These are phyloP conservation scores for Saimiri boliviensis DNA, from an alignment of 2,113 vertebrate species.

Conservation along the genomic window DNA sequence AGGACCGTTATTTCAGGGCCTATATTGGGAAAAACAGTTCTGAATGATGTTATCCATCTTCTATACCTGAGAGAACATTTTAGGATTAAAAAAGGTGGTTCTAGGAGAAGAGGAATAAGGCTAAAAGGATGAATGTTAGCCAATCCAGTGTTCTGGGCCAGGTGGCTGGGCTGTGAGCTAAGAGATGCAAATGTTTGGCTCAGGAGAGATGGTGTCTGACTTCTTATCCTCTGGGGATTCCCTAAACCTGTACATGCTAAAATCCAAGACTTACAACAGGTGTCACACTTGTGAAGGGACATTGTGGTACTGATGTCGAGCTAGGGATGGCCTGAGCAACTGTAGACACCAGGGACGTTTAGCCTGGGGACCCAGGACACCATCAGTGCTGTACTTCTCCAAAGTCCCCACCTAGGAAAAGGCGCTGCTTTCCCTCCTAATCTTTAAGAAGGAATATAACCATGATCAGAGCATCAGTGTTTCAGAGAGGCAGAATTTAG, in stretches of 20 bases:
- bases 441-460: not conserved
- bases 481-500: not conserved
- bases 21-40: not conserved
- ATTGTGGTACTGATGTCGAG: not conserved
- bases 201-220: not conserved
- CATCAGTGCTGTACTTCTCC: not conserved
- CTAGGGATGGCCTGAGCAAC: not conserved
- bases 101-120: not conserved
- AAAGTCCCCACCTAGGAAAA: too few species aligned
- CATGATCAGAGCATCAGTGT: not conserved
- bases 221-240: not conserved
- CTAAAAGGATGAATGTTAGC: not conserved
- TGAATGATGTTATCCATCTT: not conserved
- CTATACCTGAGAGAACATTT: not conserved
- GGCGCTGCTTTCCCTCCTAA: not conserved
- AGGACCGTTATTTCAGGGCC: not conserved
- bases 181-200: not conserved
- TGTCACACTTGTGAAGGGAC: not conserved
- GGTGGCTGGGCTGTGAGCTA: not conserved
- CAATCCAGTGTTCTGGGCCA: not conserved
- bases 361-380: not conserved
- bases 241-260: not conserved
- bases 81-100: not conserved
- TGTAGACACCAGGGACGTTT: not conserved
- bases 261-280: not conserved